phyloP scores from a whole-genome alignment of 2,113 vertebrate species.

The Spea multiplicata region DNA sequence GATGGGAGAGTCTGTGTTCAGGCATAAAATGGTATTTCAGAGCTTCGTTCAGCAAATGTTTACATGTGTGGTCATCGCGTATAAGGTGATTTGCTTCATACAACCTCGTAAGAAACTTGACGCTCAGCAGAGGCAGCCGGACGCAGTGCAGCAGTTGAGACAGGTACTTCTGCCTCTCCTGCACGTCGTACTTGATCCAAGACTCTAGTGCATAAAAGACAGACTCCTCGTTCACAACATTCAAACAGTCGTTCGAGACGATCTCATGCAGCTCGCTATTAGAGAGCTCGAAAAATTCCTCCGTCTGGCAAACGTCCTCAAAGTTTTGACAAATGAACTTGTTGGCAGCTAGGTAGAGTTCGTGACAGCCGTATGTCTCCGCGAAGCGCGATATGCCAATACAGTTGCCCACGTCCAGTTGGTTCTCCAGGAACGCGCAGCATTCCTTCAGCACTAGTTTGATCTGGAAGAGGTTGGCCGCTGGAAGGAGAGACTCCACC shows the following conservation, averaged over 20 bases:
- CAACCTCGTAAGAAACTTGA: conserved; percentile 92
- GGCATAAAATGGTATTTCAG: conserved; percentile 99
- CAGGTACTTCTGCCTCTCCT: conserved; percentile 89
- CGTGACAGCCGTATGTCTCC: conserved; percentile 93
- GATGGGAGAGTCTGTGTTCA: conserved; percentile 93
- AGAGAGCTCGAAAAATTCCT: conserved; percentile 95
- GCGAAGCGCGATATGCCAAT: conserved; percentile 97
- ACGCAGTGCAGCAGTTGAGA: conserved; percentile 91
- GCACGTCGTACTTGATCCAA: conserved; percentile 94
- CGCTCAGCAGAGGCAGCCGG: conserved; percentile 89
- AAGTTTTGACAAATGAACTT: conserved; percentile 97
- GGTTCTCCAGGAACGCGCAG: conserved; percentile 92
- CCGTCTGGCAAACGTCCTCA: conserved; percentile 92
- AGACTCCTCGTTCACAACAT: conserved; percentile 89
- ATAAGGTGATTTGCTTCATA: conserved; percentile 98
- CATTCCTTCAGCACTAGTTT: conserved; percentile 96
- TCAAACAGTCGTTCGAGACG: conserved; percentile 93
- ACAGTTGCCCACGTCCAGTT: conserved; percentile 94
- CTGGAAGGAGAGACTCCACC: conserved; percentile 91
- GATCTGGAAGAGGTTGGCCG: conserved; percentile 95
- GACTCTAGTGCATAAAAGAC: conserved; percentile 93
- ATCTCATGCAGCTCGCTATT: conserved; percentile 91
- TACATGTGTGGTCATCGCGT: conserved; percentile 93
- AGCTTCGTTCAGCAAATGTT: conserved; percentile 95
- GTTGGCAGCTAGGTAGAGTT: conserved; percentile 87